Conservation (phyloP, 1,140 invertebrate species). For the Drosophila jambulina region DNA sequence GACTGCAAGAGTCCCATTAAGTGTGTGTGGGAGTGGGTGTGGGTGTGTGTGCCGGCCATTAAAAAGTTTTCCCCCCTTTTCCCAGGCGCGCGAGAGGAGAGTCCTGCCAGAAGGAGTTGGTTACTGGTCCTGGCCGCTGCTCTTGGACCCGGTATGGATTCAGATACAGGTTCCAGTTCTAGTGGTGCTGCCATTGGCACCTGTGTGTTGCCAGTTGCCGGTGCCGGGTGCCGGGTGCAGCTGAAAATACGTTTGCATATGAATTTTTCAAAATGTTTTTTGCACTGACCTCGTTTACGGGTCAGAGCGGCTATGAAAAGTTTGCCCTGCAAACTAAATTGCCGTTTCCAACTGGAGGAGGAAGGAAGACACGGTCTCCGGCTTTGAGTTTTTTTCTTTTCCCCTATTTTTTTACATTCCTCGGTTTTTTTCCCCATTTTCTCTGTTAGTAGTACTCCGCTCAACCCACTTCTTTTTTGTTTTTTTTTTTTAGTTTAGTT, state of each 20-base stretch:
- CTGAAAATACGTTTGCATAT: conserved; percentile 83
- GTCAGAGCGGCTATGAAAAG: conserved; percentile 78
- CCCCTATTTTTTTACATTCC: not conserved
- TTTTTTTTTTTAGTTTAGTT: conserved; percentile 32
- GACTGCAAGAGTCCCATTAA: conserved; percentile 60
- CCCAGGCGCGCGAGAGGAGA: not conserved
- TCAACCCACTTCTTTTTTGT: conserved; percentile 25
- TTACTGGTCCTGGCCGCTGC: conserved; percentile 16
- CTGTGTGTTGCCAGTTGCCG: conserved; percentile 54
- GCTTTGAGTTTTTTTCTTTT: conserved; percentile 30
- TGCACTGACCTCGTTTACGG: conserved; percentile 80
- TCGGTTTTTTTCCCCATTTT: conserved; percentile 2
- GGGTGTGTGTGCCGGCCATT: conserved; percentile 61
- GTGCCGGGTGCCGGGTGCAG: conserved; percentile 56
- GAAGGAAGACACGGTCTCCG: conserved; percentile 25
- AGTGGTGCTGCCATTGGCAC: conserved; percentile 74
- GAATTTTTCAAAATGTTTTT: conserved; percentile 84
- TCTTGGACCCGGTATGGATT: conserved; percentile 24
- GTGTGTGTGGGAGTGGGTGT: conserved; percentile 30
- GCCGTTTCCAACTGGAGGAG: conserved; percentile 59
- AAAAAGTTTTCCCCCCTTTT: conserved; percentile 65
- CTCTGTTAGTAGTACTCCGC: conserved; percentile 31
- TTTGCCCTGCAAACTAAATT: conserved; percentile 80
- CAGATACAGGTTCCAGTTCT: conserved; percentile 35
- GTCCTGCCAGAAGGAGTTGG: conserved; percentile 10